Percentiles rank a stretch among this genome's conserved stretches.
These are phyloP conservation scores for Phymanthus crucifer DNA, from an alignment of 92 coral and sea anemone genomes.

Conservation along the genomic window DNA sequence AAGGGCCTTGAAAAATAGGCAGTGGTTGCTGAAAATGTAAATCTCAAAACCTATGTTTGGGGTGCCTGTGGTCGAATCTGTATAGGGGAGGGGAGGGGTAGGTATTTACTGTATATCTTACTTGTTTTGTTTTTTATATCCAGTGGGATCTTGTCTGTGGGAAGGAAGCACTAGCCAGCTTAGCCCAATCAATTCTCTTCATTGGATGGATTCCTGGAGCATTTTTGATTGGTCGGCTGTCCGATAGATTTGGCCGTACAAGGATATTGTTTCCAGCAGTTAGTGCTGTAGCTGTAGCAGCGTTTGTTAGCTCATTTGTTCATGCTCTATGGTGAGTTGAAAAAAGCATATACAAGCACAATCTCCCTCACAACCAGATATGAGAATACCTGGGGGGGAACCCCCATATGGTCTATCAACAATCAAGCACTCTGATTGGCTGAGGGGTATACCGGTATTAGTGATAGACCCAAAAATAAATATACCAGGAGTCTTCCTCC, in stretches of 20 bases:
- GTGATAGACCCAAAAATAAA: too few species aligned
- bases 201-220: conserved; percentile 90
- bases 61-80: neutral
- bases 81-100: too few species aligned
- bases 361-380: too few species aligned
- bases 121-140: neutral
- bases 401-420: too few species aligned
- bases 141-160: conserved; percentile 96
- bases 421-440: too few species aligned
- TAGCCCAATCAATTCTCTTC: conserved; percentile 87
- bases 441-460: too few species aligned
- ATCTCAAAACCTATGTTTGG: neutral
- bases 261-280: conserved; percentile 79
- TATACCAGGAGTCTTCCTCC: too few species aligned
- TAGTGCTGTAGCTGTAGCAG: conserved; percentile 57
- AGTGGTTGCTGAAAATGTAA: too few species aligned
- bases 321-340: conserved; percentile 66
- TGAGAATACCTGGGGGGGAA: too few species aligned
- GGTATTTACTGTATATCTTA: neutral
- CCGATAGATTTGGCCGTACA: conserved; percentile 92
- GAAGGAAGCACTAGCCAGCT: conserved; percentile 74
- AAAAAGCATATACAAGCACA: too few species aligned
- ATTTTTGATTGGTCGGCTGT: conserved; percentile 73
- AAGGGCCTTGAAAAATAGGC: too few species aligned
- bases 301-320: conserved; percentile 82